These are phyloP conservation scores for Hypena proboscidalis DNA, from an alignment of 2,888 invertebrate genomes.

Conservation along the genomic window DNA sequence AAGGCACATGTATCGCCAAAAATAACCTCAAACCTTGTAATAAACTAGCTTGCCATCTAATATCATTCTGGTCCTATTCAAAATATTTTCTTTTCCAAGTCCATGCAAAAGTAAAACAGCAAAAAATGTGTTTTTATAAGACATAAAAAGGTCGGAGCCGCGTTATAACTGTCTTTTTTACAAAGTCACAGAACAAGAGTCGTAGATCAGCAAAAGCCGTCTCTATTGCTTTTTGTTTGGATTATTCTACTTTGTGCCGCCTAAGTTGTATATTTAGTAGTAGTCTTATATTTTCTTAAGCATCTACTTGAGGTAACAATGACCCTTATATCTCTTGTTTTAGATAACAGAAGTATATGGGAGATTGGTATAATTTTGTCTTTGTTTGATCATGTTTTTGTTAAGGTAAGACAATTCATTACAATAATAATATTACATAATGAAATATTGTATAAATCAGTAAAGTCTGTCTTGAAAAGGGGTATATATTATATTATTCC, in stretches of 20 bases:
- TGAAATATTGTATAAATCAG: too few relatives aligned
- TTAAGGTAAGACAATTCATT: too few relatives aligned
- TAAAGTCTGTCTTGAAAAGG: too few relatives aligned
- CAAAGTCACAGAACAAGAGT: slow-evolving; percentile 16
- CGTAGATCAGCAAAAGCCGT: slow-evolving; percentile 13
- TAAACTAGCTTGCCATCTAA: background rate
- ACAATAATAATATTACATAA: too few relatives aligned
- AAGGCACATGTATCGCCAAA: too few relatives aligned
- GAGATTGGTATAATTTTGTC: too few relatives aligned
- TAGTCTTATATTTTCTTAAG: slow-evolving; percentile 4
- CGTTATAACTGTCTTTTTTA: slow-evolving; percentile 14
- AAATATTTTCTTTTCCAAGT: slow-evolving; percentile 8
- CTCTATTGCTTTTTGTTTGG: slow-evolving; percentile 13
- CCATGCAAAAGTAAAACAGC: slow-evolving; percentile 8
- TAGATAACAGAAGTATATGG: too few relatives aligned
- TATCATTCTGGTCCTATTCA: background rate
- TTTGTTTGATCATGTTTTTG: too few relatives aligned
- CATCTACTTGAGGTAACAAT: slow-evolving; percentile 6
- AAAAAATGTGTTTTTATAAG: slow-evolving; percentile 15
- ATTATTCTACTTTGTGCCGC: slow-evolving; percentile 10
- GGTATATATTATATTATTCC: too few relatives aligned
- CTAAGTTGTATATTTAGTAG: slow-evolving; percentile 11
- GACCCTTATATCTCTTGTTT: background rate
- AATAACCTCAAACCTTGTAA: too few relatives aligned
- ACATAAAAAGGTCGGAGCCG: slow-evolving; percentile 14